Evolutionary conservation across 1,140 invertebrate genomes (phyloP).

Genomic region (Batillaria attramentaria): DNA sequence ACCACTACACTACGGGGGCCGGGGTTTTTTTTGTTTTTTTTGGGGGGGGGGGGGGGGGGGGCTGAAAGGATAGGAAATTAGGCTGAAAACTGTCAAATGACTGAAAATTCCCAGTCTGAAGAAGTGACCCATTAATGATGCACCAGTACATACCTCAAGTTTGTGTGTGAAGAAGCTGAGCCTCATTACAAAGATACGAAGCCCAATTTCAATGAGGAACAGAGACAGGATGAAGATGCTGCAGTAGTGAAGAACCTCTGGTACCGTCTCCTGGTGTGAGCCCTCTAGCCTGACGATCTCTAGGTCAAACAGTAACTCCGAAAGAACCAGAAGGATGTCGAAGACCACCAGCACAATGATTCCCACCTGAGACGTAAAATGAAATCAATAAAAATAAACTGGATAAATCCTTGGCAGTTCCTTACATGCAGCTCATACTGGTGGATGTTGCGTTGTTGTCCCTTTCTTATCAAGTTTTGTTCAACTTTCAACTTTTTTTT

Average conservation of each 20-base stretch:
- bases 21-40: no score
- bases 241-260: constrained; percentile 65
- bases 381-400: background rate
- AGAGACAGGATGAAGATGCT: constrained; percentile 66
- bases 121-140: background rate
- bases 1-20: no score
- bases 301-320: constrained; percentile 68
- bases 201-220: constrained; percentile 69
- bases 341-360: constrained; percentile 68
- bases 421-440: background rate
- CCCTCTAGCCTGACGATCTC: constrained; percentile 56
- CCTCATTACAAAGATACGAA: constrained; percentile 68
- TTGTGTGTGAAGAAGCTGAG: constrained; percentile 69
- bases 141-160: constrained; percentile 61
- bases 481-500: background rate
- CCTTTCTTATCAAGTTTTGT: background rate
- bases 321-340: constrained; percentile 66
- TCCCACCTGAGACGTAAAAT: constrained; percentile 49
- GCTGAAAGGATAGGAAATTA: no score
- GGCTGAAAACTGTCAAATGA: no score
- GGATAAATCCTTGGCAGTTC: background rate
- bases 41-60: no score
- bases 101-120: no score
- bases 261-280: constrained; percentile 46
- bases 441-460: background rate